Evolutionary conservation across 2,797 vertebrate genomes (phyloP), one percentile per base, ranked within the genome.

Genomic region (Characodon lateralis): DNA sequence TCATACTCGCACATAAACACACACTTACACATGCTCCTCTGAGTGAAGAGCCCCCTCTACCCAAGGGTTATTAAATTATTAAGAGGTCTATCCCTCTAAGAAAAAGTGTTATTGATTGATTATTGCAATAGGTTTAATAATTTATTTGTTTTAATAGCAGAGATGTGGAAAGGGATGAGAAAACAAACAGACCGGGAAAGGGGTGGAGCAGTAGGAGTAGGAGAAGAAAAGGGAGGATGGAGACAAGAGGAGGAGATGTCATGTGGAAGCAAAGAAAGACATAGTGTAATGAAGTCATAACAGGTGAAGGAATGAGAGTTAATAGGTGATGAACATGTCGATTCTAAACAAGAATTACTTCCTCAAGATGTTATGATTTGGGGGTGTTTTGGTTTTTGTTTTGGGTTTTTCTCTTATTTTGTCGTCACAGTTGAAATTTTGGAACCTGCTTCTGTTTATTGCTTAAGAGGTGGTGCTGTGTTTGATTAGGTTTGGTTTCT

Each of bases 1-100:
- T 12, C 22, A 3, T 71, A 79, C 71, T 26, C 71, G 9, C 31
- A 70, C 71, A 50, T 39, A 39, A 18, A 50, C 72, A 9, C 56
- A 26, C 31, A 22, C 70, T 39, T 53, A 43, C 50, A 39, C 69
- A 59, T 66, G 74, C 24, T 65, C 26, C 56, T 86, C 73, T 55
- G 87, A 85, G 83, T 77, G 79, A 76, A 35, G 94, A 94, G 93
- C 96, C 93, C 95, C 87, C 90, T 88, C 90, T 24, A 26, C 66
- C 66, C 41, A 70, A 89, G 92, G 94, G 96, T 96, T 95, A 95
- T 92, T 98, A 95, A 98, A 98, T 99, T 98, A 98, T 98, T 98
- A 97, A 97, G 92, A 84, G 94, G 93, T 95, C 96, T 96, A 96
- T 95, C 95, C 96, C 96, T 96, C 96, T 96, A 97, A 96, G 96